phyloP scores from a whole-genome alignment of 2,888 invertebrate species.

The Spodoptera exigua region DNA sequence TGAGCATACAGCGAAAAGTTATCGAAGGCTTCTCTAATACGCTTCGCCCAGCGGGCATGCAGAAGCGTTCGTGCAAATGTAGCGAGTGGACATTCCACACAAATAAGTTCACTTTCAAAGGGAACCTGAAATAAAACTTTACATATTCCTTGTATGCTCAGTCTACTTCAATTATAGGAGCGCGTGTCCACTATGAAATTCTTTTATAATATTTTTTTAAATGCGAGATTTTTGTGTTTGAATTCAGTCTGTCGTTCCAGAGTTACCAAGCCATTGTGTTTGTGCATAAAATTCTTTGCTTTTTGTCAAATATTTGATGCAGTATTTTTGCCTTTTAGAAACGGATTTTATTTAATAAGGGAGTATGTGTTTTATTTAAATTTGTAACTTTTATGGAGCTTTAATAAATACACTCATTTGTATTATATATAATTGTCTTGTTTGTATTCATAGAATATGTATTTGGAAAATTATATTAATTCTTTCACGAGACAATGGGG shows the following conservation, averaged over 20 bases:
- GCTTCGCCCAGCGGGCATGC: constrained; percentile 40
- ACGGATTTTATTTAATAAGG: too few species aligned
- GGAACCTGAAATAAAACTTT: constrained; percentile 71
- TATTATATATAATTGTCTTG: too few species aligned
- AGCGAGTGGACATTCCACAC: constrained; percentile 67
- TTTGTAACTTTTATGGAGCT: too few species aligned
- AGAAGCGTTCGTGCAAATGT: constrained; percentile 59
- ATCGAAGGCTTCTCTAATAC: constrained; percentile 54
- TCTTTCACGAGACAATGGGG: too few species aligned
- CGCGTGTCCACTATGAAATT: constrained; percentile 34
- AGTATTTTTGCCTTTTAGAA: not conserved
- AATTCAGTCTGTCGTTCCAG: constrained; percentile 14
- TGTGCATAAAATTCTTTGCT: constrained; percentile 1
- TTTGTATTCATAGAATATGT: too few species aligned
- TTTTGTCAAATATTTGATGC: not conserved
- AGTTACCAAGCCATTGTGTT: constrained; percentile 19
- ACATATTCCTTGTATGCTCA: constrained; percentile 65
- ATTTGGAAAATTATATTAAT: too few species aligned
- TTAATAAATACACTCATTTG: too few species aligned
- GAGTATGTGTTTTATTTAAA: too few species aligned
- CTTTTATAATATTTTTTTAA: constrained; percentile 68
- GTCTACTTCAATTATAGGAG: constrained; percentile 71
- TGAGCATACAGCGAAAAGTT: constrained; percentile 32
- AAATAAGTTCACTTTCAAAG: constrained; percentile 69
- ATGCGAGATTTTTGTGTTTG: constrained; percentile 36